Evolutionary conservation across 2,797 vertebrate species (phyloP), one percentile per base, ranked within the genome.

Genomic region (Acanthis flammea): DNA sequence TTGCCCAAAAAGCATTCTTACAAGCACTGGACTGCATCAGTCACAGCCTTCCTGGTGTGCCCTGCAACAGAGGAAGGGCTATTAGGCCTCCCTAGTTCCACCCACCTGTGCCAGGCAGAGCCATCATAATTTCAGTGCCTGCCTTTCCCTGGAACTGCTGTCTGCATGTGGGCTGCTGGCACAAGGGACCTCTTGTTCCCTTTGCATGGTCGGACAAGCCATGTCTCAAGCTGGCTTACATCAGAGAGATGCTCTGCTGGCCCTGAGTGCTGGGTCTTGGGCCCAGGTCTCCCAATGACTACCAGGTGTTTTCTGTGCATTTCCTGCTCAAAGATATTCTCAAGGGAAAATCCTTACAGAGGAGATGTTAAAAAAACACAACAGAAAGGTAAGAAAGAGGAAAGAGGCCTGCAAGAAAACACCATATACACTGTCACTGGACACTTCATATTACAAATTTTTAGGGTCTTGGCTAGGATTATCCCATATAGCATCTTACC

Each of bases 101-200:
- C 62, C 60, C 63, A 88, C 58, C 53, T 61, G 66, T 48, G 54
- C 61, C 11, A 18, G 60, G 53, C 92, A 89, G 60, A 86, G 45
- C 55, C 39, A 82, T 30, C 3, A 0, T n/a, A 1, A 57, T 66
- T 55, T 45, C 5, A 1, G 83, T 0, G 30, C 77, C 73, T 92
- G 88, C 33, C 62, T 53, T 61, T 47, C 48, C 79, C 70, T 73
- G 60, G 81, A 57, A 50, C 83, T 84, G 77, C 74, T 1, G 9
- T n/a, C 57, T 1, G 0, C 19, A 51, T 25, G 22, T 3, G 10
- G 31, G 58, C 67, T 70, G 37, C 8, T 3, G 2, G 77, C 60
- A 95, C 60, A 95, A 89, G 67, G 35, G 33, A 53, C 22, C 30
- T 78, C 62, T 88, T 93, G 71, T 87, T 90, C 48, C 53, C 67